These are phyloP conservation scores for Thunnus maccoyii DNA, from an alignment of 2,113 vertebrate genomes.

Conservation along the genomic window DNA sequence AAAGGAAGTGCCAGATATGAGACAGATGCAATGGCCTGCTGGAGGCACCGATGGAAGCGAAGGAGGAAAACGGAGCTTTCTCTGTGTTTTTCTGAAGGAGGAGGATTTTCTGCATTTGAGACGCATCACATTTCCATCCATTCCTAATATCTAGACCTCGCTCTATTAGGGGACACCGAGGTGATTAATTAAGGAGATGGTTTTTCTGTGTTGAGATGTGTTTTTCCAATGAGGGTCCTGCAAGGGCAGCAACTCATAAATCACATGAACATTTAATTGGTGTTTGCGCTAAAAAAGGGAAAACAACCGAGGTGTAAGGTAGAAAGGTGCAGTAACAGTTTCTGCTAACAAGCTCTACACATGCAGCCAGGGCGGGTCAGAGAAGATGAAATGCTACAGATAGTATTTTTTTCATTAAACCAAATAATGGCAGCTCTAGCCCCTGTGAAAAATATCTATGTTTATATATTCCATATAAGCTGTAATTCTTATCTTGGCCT, in stretches of 20 bases:
- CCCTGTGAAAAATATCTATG: constrained; percentile 56
- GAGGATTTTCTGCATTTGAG: constrained; percentile 19
- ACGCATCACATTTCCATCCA: constrained; percentile 8
- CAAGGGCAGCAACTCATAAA: constrained; percentile 52
- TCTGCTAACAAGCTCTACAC: constrained; percentile 54
- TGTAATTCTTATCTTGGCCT: constrained; percentile 58
- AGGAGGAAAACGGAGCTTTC: neutral
- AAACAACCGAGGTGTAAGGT: constrained; percentile 27
- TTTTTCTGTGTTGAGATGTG: constrained; percentile 25
- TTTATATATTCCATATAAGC: constrained; percentile 47
- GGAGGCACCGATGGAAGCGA: constrained; percentile 36
- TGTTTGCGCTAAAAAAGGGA: constrained; percentile 39
- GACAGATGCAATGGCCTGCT: constrained; percentile 55
- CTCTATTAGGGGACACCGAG: constrained; percentile 30
- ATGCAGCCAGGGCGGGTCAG: constrained; percentile 24
- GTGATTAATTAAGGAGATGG: constrained; percentile 60
- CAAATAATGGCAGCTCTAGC: constrained; percentile 50
- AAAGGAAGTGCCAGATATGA: constrained; percentile 55
- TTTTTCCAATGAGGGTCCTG: neutral
- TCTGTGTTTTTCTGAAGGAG: constrained; percentile 4
- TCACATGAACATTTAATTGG: constrained; percentile 70
- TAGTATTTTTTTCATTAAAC: constrained; percentile 8
- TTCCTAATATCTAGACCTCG: constrained; percentile 1
- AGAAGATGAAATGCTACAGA: constrained; percentile 22
- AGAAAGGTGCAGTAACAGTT: constrained; percentile 1